Evolutionary conservation across 2,113 vertebrate species (phyloP).

Genomic region (Argyrosomus japonicus): DNA sequence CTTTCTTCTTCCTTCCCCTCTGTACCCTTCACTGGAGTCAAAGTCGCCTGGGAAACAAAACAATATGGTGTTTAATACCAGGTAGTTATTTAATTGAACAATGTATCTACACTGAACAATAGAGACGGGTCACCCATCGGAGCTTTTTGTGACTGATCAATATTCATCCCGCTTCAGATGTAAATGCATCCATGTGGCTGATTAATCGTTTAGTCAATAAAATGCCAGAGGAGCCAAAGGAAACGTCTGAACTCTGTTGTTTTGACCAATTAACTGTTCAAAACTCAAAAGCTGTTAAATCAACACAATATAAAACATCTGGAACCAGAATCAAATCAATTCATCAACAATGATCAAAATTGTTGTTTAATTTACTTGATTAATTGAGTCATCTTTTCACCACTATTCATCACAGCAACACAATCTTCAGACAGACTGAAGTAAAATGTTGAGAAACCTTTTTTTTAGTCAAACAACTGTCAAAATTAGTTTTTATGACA

Average conservation of each 20-base stretch:
- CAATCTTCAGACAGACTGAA: not conserved
- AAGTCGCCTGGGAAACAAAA: constrained; percentile 84
- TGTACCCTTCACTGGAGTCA: constrained; percentile 93
- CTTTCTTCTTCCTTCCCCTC: constrained; percentile 94
- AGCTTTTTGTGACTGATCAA: not conserved
- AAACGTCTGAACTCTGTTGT: not conserved
- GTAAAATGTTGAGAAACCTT: not conserved
- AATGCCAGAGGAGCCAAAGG: not conserved
- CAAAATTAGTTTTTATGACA: not conserved
- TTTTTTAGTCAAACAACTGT: not conserved
- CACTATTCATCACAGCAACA: not conserved
- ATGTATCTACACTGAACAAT: too few relatives aligned
- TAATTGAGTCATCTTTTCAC: not conserved
- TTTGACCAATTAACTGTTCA: not conserved
- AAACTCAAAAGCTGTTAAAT: not conserved
- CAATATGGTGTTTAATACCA: not conserved
- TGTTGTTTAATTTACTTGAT: not conserved
- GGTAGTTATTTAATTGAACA: not conserved
- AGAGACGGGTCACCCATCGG: too few relatives aligned
- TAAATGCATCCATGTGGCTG: not conserved
- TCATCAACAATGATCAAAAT: not conserved
- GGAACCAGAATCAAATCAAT: too few relatives aligned
- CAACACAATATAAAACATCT: not conserved
- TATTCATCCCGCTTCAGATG: not conserved
- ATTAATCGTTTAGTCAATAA: not conserved